Conservation (phyloP, 1,140 invertebrate genomes). For the Hycleus phaleratus region DNA sequence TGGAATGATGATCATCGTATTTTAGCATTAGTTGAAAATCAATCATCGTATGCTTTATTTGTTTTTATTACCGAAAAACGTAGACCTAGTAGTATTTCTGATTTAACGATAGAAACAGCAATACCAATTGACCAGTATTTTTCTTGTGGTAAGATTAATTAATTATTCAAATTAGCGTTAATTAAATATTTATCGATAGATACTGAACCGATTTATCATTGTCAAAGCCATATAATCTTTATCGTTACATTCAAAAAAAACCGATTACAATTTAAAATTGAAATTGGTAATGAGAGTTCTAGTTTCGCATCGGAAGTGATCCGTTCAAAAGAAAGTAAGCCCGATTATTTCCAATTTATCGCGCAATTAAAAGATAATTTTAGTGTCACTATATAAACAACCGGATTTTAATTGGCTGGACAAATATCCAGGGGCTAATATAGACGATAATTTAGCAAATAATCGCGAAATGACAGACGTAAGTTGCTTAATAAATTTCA, state of each 20-base stretch:
- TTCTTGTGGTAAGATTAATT: conserved; percentile 55
- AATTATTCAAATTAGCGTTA: not conserved
- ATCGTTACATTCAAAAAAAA: conserved; percentile 51
- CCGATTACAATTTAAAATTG: conserved; percentile 56
- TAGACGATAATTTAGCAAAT: conserved; percentile 4
- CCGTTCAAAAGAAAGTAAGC: conserved; percentile 48
- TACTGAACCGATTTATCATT: conserved; percentile 45
- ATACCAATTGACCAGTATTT: conserved; percentile 69
- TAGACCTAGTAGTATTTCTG: conserved; percentile 57
- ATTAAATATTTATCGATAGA: conserved; percentile 38
- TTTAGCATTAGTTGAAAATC: conserved; percentile 59
- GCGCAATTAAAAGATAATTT: conserved; percentile 19
- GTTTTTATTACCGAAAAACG: conserved; percentile 51
- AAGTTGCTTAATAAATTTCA: too few species aligned
- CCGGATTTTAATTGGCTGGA: conserved; percentile 32
- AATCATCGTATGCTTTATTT: conserved; percentile 54
- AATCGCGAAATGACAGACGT: conserved; percentile 4
- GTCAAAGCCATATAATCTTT: conserved; percentile 49
- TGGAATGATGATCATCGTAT: conserved; percentile 43
- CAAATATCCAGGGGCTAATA: conserved; percentile 30
- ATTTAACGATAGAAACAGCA: conserved; percentile 63
- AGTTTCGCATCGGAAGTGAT: conserved; percentile 49
- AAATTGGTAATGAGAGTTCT: conserved; percentile 53
- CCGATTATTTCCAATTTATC: not conserved
- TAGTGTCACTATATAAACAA: conserved; percentile 22